Evolutionary conservation across 2,797 vertebrate genomes (phyloP), one percentile per base, ranked within the genome.

Genomic region (Poecilia gillii): DNA sequence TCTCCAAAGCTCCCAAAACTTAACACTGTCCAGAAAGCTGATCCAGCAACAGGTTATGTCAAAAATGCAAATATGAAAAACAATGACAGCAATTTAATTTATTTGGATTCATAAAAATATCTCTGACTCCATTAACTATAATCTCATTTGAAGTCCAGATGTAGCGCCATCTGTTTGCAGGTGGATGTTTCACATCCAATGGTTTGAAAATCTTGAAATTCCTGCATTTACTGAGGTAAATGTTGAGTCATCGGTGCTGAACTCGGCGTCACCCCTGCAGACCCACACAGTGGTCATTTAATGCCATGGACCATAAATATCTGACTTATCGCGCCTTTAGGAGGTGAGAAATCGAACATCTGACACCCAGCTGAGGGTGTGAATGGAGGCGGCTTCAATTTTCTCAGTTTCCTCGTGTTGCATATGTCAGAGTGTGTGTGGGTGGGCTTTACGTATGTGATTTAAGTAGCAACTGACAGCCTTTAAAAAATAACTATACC

Each of bases 321-420:
- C 46, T 41, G 36, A 84, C 83, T 84, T 79, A 86, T 84, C 81
- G 73, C 79, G 85, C 78, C 86, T 88, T 86, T 78, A 91, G 86
- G 88, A 92, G 85, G 89, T 76, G 89, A 89, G 82, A 92, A 90
- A 87, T 88, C 20, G 55, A 88, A 89, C 87, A 87, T 90, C 75
- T 90, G 87, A 89, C 87, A 84, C 83, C 81, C 84, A 81, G 87
- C 79, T 18, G 82, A 91, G 86, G 85, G 87, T 81, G 86, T 85
- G 84, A 88, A 91, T 81, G 85, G 84, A 85, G 87, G 88, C 41
- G 76, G 84, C 81, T 77, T 74, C 78, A 82, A 81, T 90, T 79
- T 66, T 76, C 7, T 66, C 8, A 31, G 80, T 87, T 75, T 83
- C 9, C 84, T 71, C 81, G 84, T 75, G 57, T 59, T 81, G 81